A percentile compares a stretch with the other conserved stretches of the same genome.
phyloP scores from a whole-genome alignment of 64 coral and sea anemone species.

The Stylophora pistillata region DNA sequence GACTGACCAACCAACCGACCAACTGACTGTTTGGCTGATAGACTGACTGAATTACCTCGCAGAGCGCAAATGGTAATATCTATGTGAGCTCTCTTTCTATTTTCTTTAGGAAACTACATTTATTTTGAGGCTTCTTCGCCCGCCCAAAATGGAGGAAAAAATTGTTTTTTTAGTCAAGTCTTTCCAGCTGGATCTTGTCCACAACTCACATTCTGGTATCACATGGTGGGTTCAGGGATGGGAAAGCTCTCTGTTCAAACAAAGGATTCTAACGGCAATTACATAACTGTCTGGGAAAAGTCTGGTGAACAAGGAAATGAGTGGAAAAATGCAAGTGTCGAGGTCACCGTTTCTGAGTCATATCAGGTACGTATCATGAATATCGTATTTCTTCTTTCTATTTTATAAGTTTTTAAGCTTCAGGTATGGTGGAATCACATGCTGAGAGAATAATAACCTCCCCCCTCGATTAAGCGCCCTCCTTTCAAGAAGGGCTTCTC shows the following conservation, averaged over 20 bases:
- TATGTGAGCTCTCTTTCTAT: not conserved
- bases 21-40: too few species aligned
- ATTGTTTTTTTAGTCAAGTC: conserved; percentile 10
- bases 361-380: not conserved
- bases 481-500: too few species aligned
- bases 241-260: not conserved
- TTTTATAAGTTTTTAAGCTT: too few species aligned
- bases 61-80: too few species aligned
- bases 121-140: conserved; percentile 40
- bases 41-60: too few species aligned
- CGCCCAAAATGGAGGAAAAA: not conserved
- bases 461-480: too few species aligned
- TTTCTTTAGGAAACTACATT: conserved; percentile 39
- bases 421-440: too few species aligned
- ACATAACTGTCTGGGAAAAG: conserved; percentile 1
- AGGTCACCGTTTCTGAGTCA: not conserved
- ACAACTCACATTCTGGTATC: conserved; percentile 18
- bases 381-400: not conserved
- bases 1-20: too few species aligned
- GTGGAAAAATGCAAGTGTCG: conserved; percentile 20
- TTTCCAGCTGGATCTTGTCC: not conserved
- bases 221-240: conserved; percentile 25
- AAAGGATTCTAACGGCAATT: not conserved
- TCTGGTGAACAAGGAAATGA: conserved; percentile 32
- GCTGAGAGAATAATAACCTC: too few species aligned